A percentile compares a stretch with the other conserved stretches of the same genome.
phyloP scores from a whole-genome alignment of 2,113 vertebrate species.

The Suncus etruscus region DNA sequence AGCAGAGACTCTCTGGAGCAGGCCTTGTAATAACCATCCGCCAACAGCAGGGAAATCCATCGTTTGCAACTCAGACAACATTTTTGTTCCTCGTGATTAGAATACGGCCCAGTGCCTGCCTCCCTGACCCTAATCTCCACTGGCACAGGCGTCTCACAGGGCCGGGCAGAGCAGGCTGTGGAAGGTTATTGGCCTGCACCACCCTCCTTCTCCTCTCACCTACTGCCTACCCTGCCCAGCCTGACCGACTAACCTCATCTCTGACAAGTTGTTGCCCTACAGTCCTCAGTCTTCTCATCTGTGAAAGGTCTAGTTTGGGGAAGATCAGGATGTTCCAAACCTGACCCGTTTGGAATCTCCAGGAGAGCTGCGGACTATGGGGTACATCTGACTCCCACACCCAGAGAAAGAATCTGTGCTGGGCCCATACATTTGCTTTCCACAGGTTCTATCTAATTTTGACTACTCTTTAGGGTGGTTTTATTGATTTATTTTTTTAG shows the following conservation, averaged over 20 bases:
- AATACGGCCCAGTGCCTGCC: slow-evolving; percentile 69
- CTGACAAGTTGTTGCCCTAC: background rate
- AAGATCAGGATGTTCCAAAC: background rate
- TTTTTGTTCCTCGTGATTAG: slow-evolving; percentile 68
- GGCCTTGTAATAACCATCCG: background rate
- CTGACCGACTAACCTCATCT: background rate
- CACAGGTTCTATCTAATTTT: background rate
- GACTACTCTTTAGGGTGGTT: background rate
- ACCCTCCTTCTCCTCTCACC: background rate
- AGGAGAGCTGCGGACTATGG: background rate
- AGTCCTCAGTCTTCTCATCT: slow-evolving; percentile 41
- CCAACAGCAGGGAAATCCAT: slow-evolving; percentile 68
- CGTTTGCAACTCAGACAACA: slow-evolving; percentile 74
- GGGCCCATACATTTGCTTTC: background rate
- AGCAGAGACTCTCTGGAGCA: slow-evolving; percentile 47
- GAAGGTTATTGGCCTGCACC: background rate
- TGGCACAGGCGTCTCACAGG: slow-evolving; percentile 58
- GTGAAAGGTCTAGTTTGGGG: background rate
- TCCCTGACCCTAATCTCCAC: slow-evolving; percentile 73
- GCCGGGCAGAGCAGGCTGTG: background rate
- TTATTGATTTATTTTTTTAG: background rate
- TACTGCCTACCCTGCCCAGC: too few species aligned
- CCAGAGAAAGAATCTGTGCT: background rate
- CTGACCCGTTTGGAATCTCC: background rate
- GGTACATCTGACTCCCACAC: background rate